These are phyloP conservation scores for Loriculus beryllinus DNA, from an alignment of 2,797 vertebrate species.

Conservation along the genomic window DNA sequence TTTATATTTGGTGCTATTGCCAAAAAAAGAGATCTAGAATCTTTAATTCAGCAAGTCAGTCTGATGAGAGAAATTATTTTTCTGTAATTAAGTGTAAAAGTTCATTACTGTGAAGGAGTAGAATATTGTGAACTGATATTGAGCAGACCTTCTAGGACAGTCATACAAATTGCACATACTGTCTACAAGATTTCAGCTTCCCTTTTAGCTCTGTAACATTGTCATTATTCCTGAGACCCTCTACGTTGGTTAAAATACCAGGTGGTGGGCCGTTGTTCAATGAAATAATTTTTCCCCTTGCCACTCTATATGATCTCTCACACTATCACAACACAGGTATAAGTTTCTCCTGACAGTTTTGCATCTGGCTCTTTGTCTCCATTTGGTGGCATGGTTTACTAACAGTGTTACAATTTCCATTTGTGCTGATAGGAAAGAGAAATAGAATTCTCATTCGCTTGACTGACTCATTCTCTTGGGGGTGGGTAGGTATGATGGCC, in stretches of 20 bases:
- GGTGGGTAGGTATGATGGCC: neutral
- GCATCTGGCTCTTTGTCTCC: neutral
- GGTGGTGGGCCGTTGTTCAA: neutral
- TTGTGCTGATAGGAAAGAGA: neutral
- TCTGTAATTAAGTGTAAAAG: neutral
- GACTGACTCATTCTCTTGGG: slow-evolving; percentile 8
- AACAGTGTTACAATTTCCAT: neutral
- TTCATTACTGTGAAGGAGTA: neutral
- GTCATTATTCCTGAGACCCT: neutral
- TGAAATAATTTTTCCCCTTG: neutral
- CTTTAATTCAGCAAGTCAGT: neutral
- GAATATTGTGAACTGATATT: neutral
- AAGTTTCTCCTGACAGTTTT: neutral
- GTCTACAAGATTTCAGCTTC: neutral
- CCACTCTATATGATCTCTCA: neutral
- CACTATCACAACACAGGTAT: neutral
- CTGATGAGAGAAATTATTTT: neutral
- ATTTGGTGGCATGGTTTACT: neutral
- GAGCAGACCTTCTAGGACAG: neutral
- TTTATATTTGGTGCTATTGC: slow-evolving; percentile 27
- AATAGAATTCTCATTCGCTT: neutral
- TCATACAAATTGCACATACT: neutral
- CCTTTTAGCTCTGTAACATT: neutral
- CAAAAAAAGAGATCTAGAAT: neutral
- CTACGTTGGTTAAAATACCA: neutral